Percentiles rank a stretch among this genome's conserved stretches.
Conservation (phyloP, 53 echinoderm and acorn worm species). For the Zoroaster sp. region DNA sequence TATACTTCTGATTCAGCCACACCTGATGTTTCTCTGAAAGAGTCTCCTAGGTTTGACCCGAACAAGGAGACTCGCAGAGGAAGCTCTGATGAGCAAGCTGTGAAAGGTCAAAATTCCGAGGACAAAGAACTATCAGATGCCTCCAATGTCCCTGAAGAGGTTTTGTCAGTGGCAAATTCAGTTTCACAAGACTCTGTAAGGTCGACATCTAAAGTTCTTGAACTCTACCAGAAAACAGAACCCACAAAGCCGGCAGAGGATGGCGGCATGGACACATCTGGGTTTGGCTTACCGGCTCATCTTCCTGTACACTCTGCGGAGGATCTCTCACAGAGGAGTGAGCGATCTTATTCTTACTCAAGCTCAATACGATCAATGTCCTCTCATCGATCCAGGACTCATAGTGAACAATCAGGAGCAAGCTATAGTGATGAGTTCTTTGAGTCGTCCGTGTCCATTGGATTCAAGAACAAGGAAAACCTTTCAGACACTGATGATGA, state of each 20-base stretch:
- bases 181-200: conserved; percentile 58
- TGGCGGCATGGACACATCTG: not conserved
- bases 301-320: conserved; percentile 25
- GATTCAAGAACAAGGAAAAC: conserved; percentile 40
- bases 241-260: conserved; percentile 37
- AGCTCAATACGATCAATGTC: conserved; percentile 64
- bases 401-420: conserved; percentile 50
- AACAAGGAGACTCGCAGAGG: not conserved
- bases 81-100: not conserved
- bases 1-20: conserved; percentile 37
- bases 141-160: conserved; percentile 80
- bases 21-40: conserved; percentile 35
- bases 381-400: conserved; percentile 47
- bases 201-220: not conserved
- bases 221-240: conserved; percentile 42
- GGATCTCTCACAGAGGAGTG: conserved; percentile 58
- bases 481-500: conserved; percentile 88
- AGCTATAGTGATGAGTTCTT: conserved; percentile 85
- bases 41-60: not conserved
- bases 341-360: conserved; percentile 45
- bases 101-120: not conserved
- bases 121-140: conserved; percentile 52
- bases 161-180: conserved; percentile 72
- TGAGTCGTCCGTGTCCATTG: conserved; percentile 66
- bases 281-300: conserved; percentile 22